phyloP scores from a whole-genome alignment of 2,113 vertebrate genomes.

The Podilymbus podiceps region DNA sequence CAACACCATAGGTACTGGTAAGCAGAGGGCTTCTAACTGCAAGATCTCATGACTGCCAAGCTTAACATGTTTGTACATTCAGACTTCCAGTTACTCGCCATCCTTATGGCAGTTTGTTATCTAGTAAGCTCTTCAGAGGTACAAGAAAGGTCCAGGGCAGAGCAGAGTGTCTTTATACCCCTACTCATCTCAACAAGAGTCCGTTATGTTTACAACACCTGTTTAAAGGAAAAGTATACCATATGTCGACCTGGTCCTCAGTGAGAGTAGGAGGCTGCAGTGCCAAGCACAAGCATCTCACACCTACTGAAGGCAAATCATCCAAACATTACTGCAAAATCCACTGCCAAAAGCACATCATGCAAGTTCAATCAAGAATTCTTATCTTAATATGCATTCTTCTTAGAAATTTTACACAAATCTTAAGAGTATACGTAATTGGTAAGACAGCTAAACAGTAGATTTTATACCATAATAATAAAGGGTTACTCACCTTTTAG shows the following conservation, averaged over 20 bases:
- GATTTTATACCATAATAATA: background rate
- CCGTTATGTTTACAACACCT: background rate
- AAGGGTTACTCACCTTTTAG: conserved; percentile 82
- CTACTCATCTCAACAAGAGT: background rate
- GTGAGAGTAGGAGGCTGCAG: background rate
- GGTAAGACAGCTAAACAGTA: background rate
- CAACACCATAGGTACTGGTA: background rate
- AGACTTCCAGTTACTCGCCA: background rate
- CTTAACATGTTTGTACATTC: background rate
- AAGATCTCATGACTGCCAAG: background rate
- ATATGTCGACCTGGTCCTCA: background rate
- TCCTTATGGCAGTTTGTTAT: background rate
- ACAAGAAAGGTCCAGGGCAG: background rate
- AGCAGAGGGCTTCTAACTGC: background rate
- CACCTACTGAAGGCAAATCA: background rate
- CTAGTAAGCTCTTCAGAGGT: background rate
- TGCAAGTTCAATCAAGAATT: conserved; percentile 1
- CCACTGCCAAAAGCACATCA: background rate
- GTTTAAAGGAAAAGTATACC: background rate
- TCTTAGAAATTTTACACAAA: background rate
- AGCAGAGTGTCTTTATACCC: background rate
- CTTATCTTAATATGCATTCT: background rate
- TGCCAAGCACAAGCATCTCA: conserved; percentile 10
- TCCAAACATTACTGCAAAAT: background rate
- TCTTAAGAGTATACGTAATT: background rate